Conservation (phyloP, 35 echinoderm and acorn worm genomes). For the Lytechinus pictus region DNA sequence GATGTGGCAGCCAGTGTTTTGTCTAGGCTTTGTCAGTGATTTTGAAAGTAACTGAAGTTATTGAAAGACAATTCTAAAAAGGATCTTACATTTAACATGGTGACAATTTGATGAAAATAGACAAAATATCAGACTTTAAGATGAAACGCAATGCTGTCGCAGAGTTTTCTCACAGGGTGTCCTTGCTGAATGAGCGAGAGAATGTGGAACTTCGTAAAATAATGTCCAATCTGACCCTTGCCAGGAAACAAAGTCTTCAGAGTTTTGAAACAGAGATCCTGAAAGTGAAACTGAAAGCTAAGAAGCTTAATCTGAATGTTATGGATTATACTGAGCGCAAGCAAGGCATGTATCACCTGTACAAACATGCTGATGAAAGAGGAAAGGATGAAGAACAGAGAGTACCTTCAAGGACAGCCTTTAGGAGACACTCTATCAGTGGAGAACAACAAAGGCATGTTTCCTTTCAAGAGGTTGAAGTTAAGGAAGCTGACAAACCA, state of each 20-base stretch:
- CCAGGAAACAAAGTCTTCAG: conserved; percentile 18
- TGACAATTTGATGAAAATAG: background rate
- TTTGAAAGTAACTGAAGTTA: background rate
- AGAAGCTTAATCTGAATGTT: conserved; percentile 24
- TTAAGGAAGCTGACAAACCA: background rate
- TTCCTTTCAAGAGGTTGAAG: conserved; percentile 19
- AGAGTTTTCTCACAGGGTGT: conserved; percentile 37
- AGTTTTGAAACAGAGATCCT: conserved; percentile 28
- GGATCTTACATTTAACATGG: background rate
- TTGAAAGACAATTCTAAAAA: background rate
- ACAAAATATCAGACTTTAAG: background rate
- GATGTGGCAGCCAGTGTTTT: no score
- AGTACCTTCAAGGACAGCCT: background rate
- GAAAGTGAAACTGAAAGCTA: conserved; percentile 28
- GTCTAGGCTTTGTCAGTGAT: no score
- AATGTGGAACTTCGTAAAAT: background rate
- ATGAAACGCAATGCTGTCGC: conserved; percentile 3
- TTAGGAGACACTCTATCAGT: background rate
- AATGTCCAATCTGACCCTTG: background rate
- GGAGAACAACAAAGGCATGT: background rate
- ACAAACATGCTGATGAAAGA: background rate
- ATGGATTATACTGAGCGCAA: conserved; percentile 24
- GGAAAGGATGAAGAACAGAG: background rate
- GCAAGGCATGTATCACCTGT: conserved; percentile 14
- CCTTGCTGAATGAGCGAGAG: conserved; percentile 38